A percentile compares a stretch with the other conserved stretches of the same genome.
These are phyloP conservation scores for Astreopora myriophthalma DNA, from an alignment of 64 coral and sea anemone genomes.

Conservation along the genomic window DNA sequence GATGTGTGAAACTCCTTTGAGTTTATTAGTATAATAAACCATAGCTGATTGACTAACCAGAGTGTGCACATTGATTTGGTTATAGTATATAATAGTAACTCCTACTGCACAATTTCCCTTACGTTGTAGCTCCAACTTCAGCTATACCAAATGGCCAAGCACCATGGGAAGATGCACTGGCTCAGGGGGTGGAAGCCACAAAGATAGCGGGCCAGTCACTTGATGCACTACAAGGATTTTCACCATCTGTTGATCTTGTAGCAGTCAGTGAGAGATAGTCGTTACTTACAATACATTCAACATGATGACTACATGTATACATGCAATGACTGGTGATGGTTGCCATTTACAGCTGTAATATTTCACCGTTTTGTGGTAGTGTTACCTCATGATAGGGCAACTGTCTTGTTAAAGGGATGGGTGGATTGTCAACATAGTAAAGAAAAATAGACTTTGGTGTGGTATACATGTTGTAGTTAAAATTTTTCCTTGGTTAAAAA, in stretches of 20 bases:
- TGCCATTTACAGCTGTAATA: background rate
- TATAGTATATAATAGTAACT: no score
- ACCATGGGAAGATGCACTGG: conserved; percentile 75
- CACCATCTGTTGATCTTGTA: conserved; percentile 40
- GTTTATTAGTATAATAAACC: no score
- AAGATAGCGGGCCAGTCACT: conserved; percentile 85
- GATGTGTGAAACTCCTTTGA: no score
- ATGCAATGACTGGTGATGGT: background rate
- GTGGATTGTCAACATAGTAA: no score
- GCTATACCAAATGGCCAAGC: conserved; percentile 36
- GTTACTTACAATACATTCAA: background rate
- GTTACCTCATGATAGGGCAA: no score
- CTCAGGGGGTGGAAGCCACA: conserved; percentile 73
- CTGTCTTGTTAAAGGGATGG: no score
- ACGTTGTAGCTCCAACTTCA: conserved; percentile 13
- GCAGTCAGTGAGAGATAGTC: conserved; percentile 37
- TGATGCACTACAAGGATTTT: conserved; percentile 52
- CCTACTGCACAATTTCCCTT: no score
- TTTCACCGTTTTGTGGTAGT: background rate
- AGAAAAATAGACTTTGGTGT: no score
- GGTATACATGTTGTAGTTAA: no score
- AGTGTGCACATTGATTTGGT: no score
- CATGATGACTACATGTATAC: background rate
- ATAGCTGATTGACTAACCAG: no score
- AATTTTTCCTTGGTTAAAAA: no score